Base-by-base conservation (phyloP, 2,888 invertebrate species). In the Melikaiella ostensackeni region DNA sequence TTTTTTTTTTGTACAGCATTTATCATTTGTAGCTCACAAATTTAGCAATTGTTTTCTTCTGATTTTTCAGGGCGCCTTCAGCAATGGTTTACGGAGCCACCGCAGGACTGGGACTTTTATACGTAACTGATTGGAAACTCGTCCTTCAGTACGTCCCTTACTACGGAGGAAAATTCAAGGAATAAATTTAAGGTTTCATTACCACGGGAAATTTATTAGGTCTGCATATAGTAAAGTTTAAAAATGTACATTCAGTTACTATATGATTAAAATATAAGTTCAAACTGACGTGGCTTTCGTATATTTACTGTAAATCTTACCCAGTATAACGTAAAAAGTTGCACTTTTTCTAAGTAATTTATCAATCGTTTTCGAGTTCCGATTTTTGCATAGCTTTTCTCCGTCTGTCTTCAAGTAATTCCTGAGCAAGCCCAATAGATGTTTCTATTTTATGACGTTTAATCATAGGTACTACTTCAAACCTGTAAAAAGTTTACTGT, bases 131-230 rank as follows among this genome's bases (percentile, higher is more conserved):
- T n/a, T 66, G 46, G 46, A 46, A 66, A 46, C 8, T 46, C 16
- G 11, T 66, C 27, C 27, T 46, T 46, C 42, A 66, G n/a, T 1
- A 66, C 27, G 42, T 66, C n/a, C 66, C 66, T n/a, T 66, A 46
- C 16, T 66, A 66, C 4, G 66, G 66, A 46, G 66, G 66, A 46
- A 66, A 66, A 19, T 66, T 66, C 42, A 66, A 46, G 19, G 46
- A 66, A 46, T 66, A 66, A 66, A 27, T 27, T 19, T 7, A 42
- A 66, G 4, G 13, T 24, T 24, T 46, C 24, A 46, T 30, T 66
- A 19, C 11, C n/a, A 46, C 16, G 11, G 19, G 27, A 66, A 66
- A 66, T 66, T 19, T 66, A 66, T 46, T 66, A 66, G 66, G 42
- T 27, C 9, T 24, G 19, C 66, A 27, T 46, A 66, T 21, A 42